These are phyloP conservation scores for Pristis pectinata DNA, from an alignment of 2,797 vertebrate species.

Conservation along the genomic window DNA sequence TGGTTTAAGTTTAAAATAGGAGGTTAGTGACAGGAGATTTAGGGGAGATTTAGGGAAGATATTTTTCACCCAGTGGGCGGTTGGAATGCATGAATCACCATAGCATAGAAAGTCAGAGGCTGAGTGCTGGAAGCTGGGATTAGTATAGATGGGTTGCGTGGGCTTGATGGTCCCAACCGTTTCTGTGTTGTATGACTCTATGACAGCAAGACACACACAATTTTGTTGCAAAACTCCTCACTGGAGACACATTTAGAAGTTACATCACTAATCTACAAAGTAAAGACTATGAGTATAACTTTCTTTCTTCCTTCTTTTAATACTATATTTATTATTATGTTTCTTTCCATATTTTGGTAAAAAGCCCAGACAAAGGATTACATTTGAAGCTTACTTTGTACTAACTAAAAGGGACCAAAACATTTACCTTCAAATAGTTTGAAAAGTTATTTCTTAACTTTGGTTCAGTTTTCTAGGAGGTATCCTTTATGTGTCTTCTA, in stretches of 20 bases:
- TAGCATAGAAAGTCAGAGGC: no score
- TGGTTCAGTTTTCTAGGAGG: not conserved
- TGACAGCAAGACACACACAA: no score
- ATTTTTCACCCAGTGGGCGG: no score
- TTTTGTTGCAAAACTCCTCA: not conserved
- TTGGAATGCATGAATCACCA: no score
- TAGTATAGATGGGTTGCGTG: no score
- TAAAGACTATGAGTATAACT: not conserved
- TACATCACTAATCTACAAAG: not conserved
- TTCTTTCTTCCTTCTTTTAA: not conserved
- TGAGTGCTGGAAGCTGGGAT: no score
- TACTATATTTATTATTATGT: not conserved
- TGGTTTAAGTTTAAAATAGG: no score
- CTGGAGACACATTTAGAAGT: not conserved
- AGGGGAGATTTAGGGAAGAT: no score
- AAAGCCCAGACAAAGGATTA: not conserved
- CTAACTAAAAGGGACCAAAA: not conserved
- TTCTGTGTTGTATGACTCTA: no score
- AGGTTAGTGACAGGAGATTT: no score
- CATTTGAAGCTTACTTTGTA: conserved; percentile 16
- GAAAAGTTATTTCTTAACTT: not conserved
- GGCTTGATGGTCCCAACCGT: no score
- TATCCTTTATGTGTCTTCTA: not conserved
- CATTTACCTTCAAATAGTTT: not conserved
- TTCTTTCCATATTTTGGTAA: not conserved